Evolutionary conservation across 2,113 vertebrate genomes (phyloP).

Genomic region (Sapajus apella): DNA sequence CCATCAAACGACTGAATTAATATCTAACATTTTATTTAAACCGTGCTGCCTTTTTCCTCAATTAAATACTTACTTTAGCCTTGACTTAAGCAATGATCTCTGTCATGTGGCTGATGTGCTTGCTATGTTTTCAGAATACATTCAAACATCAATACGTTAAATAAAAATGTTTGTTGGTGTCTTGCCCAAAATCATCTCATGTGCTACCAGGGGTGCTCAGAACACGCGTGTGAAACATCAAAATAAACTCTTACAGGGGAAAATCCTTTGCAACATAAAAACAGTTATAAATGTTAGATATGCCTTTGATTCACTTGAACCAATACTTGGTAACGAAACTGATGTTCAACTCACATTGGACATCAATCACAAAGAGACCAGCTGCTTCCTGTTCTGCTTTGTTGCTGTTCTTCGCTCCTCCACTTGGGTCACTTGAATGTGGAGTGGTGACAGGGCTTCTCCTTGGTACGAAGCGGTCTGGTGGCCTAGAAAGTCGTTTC

Average conservation of each 20-base stretch:
- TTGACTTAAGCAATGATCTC: neutral
- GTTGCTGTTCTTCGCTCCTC: fast-evolving
- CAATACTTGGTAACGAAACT: fast-evolving
- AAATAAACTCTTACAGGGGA: neutral
- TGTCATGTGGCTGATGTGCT: neutral
- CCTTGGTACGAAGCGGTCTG: fast-evolving
- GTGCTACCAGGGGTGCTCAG: neutral
- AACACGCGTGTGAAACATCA: fast-evolving
- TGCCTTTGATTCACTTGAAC: neutral
- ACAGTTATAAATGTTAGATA: too few species aligned
- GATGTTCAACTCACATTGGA: too few species aligned
- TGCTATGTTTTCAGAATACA: neutral
- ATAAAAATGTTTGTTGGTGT: neutral
- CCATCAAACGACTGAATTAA: neutral
- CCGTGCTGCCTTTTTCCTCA: neutral
- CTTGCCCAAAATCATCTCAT: neutral
- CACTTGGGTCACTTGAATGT: fast-evolving
- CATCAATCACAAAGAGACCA: neutral
- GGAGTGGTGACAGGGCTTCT: neutral
- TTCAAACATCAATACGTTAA: neutral
- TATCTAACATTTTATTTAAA: neutral
- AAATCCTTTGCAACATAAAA: neutral
- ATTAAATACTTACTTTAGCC: neutral
- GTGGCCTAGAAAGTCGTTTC: neutral
- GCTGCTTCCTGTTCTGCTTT: neutral